Conservation (phyloP, 2,797 vertebrate species). For the Channa striata region DNA sequence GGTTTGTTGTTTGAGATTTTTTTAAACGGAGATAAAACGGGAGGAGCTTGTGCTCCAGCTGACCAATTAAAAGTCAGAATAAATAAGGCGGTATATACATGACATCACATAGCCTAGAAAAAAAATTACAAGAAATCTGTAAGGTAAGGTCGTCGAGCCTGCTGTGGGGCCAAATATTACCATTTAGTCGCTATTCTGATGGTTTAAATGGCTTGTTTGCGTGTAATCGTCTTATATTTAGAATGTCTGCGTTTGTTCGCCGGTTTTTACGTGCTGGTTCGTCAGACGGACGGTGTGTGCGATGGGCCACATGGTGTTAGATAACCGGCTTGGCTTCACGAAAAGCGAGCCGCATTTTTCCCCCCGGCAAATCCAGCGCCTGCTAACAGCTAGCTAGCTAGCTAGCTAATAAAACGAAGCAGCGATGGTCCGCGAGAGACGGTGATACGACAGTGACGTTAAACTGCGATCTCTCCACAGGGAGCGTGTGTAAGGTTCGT, state of each 20-base stretch:
- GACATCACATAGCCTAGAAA: conserved; percentile 59
- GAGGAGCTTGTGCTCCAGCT: conserved; percentile 77
- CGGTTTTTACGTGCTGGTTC: not conserved
- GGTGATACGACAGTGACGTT: too few relatives aligned
- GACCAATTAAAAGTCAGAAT: conserved; percentile 82
- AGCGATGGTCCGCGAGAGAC: too few relatives aligned
- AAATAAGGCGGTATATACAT: conserved; percentile 61
- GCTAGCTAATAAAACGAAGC: conserved; percentile 6
- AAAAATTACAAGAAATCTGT: conserved; percentile 15
- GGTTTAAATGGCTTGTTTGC: accelerated
- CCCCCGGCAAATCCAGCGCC: not conserved
- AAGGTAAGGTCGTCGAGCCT: conserved; percentile 55
- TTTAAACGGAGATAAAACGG: conserved; percentile 79
- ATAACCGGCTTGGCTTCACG: conserved; percentile 50
- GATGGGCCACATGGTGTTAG: conserved; percentile 64
- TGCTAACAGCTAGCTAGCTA: not conserved
- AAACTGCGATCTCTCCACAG: conserved; percentile 8
- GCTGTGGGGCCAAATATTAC: conserved; percentile 2
- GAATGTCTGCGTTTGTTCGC: accelerated
- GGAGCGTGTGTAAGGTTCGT: not conserved
- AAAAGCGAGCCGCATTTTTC: not conserved
- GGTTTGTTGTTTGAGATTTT: conserved; percentile 46
- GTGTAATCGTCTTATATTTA: accelerated
- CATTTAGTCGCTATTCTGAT: too few relatives aligned
- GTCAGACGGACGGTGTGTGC: not conserved